Evolutionary conservation across 2,888 invertebrate species (phyloP).

Genomic region (Drosophila anomalata): DNA sequence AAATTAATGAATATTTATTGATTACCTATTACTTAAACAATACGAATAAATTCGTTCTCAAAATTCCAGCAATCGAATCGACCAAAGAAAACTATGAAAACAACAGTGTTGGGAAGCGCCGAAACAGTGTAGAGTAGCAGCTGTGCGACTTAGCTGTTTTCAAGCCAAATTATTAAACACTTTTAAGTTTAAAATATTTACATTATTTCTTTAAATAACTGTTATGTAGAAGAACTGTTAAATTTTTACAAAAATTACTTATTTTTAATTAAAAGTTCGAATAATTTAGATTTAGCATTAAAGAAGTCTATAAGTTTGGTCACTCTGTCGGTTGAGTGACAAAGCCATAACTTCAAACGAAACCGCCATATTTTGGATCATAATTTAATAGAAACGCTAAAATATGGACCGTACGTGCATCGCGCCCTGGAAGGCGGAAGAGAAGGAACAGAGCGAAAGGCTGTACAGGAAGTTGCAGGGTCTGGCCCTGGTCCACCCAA

Average conservation of each 20-base stretch:
- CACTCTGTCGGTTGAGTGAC: slow-evolving; percentile 5
- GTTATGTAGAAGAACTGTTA: not conserved
- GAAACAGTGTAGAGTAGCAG: not conserved
- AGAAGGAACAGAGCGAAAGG: slow-evolving; percentile 79
- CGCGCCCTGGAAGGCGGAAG: slow-evolving; percentile 81
- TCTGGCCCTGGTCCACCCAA: slow-evolving; percentile 71
- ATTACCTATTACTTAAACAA: slow-evolving; percentile 40
- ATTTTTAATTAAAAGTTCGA: not conserved
- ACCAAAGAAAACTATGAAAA: slow-evolving; percentile 14
- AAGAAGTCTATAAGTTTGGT: not conserved
- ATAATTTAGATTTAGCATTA: not conserved
- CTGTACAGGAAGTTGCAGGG: slow-evolving; percentile 74
- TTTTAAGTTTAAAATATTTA: too few species aligned
- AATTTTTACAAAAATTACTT: not conserved
- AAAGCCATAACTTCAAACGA: slow-evolving; percentile 23
- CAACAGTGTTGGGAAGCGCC: slow-evolving; percentile 4
- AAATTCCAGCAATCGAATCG: slow-evolving; percentile 19
- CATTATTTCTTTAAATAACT: not conserved
- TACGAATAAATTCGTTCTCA: slow-evolving; percentile 30
- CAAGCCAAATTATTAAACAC: not conserved
- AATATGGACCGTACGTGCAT: slow-evolving; percentile 80
- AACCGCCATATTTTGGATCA: slow-evolving; percentile 27
- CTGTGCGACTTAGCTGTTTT: not conserved
- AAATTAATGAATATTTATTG: not conserved
- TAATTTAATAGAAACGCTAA: not conserved